Percentiles rank a stretch among this genome's conserved stretches.
These are phyloP conservation scores for Strigops habroptila DNA, from an alignment of 2,113 vertebrate species.

Conservation along the genomic window DNA sequence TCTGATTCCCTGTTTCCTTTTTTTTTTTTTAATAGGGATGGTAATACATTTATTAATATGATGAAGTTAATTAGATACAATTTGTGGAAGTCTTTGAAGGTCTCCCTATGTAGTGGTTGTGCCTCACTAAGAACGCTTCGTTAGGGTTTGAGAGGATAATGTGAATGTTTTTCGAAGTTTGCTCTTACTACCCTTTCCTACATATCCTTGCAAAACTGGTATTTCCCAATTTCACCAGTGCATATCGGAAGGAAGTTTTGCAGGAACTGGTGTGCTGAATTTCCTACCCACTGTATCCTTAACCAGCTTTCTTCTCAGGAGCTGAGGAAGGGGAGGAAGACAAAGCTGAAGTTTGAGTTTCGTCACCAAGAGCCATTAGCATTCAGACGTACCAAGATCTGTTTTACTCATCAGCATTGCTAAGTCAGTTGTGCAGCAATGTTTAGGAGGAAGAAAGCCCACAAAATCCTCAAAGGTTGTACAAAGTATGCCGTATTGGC, in stretches of 20 bases:
- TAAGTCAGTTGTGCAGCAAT: neutral
- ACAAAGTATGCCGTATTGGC: conserved; percentile 2
- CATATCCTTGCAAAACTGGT: neutral
- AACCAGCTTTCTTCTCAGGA: neutral
- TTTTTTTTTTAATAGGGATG: neutral
- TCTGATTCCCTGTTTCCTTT: neutral
- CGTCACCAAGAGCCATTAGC: neutral
- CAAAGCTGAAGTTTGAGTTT: neutral
- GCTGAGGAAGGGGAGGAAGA: neutral
- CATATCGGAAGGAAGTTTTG: neutral
- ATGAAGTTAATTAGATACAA: neutral
- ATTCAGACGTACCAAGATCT: neutral
- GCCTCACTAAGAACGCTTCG: neutral
- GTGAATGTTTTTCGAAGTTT: neutral
- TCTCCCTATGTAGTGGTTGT: neutral
- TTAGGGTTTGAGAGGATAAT: neutral
- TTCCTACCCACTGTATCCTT: neutral
- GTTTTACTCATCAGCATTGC: neutral
- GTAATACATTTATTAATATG: neutral
- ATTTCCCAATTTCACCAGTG: neutral
- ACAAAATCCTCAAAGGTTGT: neutral
- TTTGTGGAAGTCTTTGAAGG: neutral
- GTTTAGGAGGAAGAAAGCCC: neutral
- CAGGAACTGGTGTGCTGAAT: neutral
- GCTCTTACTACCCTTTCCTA: neutral